Conservation (phyloP, 1,140 invertebrate species). For the Apolygus lucorum region DNA sequence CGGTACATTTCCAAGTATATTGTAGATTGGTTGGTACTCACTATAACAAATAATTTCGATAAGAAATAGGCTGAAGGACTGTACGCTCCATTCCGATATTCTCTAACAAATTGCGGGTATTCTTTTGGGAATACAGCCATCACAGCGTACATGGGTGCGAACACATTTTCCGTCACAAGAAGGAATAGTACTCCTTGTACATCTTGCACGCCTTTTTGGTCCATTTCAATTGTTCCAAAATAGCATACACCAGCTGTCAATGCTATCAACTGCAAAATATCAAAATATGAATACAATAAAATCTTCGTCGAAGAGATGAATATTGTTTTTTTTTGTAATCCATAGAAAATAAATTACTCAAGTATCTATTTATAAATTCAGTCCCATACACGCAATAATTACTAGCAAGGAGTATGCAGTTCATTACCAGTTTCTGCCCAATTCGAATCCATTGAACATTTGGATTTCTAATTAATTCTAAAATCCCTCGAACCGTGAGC, state of each 20-base stretch:
- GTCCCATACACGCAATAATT: no score
- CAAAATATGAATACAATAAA: no score
- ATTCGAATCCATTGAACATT: constrained; percentile 58
- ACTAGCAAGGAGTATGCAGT: no score
- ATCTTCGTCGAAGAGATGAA: no score
- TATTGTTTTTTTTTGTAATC: no score
- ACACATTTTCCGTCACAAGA: constrained; percentile 77
- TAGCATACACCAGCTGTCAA: constrained; percentile 71
- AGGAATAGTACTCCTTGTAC: constrained; percentile 74
- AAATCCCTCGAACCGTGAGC: constrained; percentile 56
- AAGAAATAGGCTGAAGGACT: constrained; percentile 62
- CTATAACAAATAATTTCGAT: constrained; percentile 63
- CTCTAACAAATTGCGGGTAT: constrained; percentile 65
- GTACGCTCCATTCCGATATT: constrained; percentile 69
- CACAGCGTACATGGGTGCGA: constrained; percentile 75
- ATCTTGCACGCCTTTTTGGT: constrained; percentile 70
- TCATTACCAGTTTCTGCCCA: constrained; percentile 65
- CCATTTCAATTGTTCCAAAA: constrained; percentile 53
- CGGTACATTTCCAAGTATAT: no score
- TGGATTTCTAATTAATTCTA: constrained; percentile 62
- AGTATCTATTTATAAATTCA: no score
- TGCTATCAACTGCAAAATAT: constrained; percentile 51
- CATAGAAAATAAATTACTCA: no score
- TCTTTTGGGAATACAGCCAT: constrained; percentile 68
- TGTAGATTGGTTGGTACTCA: no score